Conservation (phyloP, 2,113 vertebrate species). For the Silurus asotus region DNA sequence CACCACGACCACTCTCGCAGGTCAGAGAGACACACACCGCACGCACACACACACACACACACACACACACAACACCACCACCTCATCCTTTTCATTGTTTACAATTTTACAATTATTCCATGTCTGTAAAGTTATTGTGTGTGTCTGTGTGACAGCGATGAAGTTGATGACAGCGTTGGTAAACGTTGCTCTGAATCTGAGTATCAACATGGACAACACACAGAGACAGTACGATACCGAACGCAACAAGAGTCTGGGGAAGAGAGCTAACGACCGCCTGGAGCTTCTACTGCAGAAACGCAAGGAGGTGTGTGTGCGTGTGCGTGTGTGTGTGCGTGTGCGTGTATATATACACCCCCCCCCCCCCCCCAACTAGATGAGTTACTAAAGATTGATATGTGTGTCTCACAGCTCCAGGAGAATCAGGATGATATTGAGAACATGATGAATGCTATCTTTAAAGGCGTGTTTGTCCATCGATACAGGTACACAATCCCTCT, state of each 20-base stretch:
- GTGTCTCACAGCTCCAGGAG: conserved; percentile 90
- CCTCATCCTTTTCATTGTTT: too few relatives aligned
- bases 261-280: conserved; percentile 93
- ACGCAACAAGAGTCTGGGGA: conserved; percentile 95
- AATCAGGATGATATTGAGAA: conserved; percentile 99
- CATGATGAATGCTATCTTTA: conserved; percentile 99
- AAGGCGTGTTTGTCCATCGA: conserved; percentile 98
- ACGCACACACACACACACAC: too few relatives aligned
- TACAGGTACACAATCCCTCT: conserved; percentile 79
- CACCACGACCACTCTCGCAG: too few relatives aligned
- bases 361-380: neutral
- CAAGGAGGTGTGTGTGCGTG: conserved; percentile 83
- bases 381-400: neutral
- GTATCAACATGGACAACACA: conserved; percentile 99
- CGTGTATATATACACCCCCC: neutral
- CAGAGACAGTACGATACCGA: conserved; percentile 97
- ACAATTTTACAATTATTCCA: too few relatives aligned
- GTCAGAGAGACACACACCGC: too few relatives aligned
- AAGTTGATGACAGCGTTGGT: conserved; percentile 99
- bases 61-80: too few relatives aligned
- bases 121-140: neutral
- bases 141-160: conserved; percentile 80
- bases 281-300: conserved; percentile 95
- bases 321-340: neutral
- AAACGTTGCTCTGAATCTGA: conserved; percentile 98